A percentile compares a stretch with the other conserved stretches of the same genome.
These are phyloP conservation scores for Schizothorax lantsangensis DNA, from an alignment of 2,797 vertebrate species.

Conservation along the genomic window DNA sequence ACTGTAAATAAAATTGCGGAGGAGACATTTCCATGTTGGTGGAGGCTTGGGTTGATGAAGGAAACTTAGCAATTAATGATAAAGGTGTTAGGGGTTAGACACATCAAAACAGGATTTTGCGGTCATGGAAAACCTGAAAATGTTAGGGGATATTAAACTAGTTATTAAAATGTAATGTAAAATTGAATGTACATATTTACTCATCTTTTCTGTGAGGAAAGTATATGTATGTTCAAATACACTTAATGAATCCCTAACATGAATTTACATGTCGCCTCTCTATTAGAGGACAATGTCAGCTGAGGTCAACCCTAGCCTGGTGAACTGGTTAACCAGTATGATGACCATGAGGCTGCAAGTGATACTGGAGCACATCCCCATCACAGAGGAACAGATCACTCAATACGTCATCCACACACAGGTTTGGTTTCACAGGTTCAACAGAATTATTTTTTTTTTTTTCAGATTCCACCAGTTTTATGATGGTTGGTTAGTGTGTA, in stretches of 20 bases:
- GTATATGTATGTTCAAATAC: not conserved
- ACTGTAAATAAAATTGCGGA: constrained; percentile 3
- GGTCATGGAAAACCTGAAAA: constrained; percentile 1
- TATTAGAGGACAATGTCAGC: constrained; percentile 89
- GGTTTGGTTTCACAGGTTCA: constrained; percentile 52
- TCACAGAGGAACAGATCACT: constrained; percentile 87
- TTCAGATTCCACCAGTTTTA: not conserved
- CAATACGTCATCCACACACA: constrained; percentile 78
- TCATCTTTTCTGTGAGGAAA: not conserved
- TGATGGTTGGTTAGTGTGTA: not conserved
- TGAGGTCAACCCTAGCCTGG: constrained; percentile 89
- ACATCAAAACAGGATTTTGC: not conserved
- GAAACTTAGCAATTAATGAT: not conserved
- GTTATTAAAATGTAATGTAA: not conserved
- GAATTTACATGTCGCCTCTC: constrained; percentile 14
- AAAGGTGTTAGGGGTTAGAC: not conserved
- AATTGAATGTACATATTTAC: not conserved
- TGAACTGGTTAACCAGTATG: constrained; percentile 95
- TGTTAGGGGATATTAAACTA: not conserved
- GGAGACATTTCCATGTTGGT: constrained; percentile 34
- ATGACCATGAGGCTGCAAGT: constrained; percentile 93
- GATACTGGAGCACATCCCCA: constrained; percentile 90
- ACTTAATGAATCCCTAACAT: not conserved
- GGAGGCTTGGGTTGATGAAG: not conserved
- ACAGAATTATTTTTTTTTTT: not conserved